Conservation (phyloP, 2,113 vertebrate genomes). For the Caranx ignobilis region DNA sequence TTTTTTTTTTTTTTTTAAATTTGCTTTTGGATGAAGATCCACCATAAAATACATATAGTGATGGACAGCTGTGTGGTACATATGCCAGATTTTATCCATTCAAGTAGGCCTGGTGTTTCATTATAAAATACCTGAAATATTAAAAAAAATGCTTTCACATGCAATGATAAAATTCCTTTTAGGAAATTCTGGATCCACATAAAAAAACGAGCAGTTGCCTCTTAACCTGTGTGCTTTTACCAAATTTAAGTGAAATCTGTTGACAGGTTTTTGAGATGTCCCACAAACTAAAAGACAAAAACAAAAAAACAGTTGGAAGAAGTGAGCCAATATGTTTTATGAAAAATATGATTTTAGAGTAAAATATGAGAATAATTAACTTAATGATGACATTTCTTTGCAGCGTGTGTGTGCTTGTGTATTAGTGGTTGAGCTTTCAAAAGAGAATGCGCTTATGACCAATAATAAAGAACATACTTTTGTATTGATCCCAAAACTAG, state of each 20-base stretch:
- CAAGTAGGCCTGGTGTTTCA: constrained; percentile 46
- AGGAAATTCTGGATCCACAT: constrained; percentile 32
- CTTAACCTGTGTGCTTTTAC: constrained; percentile 1
- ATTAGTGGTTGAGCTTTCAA: constrained; percentile 14
- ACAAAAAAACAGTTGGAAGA: background rate
- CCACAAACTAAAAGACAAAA: constrained; percentile 9
- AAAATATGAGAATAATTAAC: constrained; percentile 26
- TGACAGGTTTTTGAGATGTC: constrained; percentile 20
- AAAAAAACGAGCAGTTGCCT: constrained; percentile 23
- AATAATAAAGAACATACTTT: constrained; percentile 74
- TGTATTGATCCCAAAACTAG: constrained; percentile 71
- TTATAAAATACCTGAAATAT: constrained; percentile 44
- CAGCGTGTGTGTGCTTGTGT: constrained; percentile 4
- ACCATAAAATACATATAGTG: constrained; percentile 34
- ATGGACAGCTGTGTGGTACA: constrained; percentile 33
- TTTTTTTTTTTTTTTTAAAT: constrained; percentile 1
- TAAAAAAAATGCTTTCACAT: constrained; percentile 6
- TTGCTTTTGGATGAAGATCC: constrained; percentile 35
- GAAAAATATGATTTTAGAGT: constrained; percentile 6
- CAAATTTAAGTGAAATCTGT: constrained; percentile 25
- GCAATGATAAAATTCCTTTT: constrained; percentile 24
- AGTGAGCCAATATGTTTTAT: background rate
- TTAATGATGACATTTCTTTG: constrained; percentile 19
- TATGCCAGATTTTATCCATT: constrained; percentile 42
- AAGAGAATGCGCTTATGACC: constrained; percentile 9